Evolutionary conservation across 2,797 vertebrate species (phyloP), one percentile per base, ranked within the genome.

Genomic region (Schizopygopsis malacanthus): DNA sequence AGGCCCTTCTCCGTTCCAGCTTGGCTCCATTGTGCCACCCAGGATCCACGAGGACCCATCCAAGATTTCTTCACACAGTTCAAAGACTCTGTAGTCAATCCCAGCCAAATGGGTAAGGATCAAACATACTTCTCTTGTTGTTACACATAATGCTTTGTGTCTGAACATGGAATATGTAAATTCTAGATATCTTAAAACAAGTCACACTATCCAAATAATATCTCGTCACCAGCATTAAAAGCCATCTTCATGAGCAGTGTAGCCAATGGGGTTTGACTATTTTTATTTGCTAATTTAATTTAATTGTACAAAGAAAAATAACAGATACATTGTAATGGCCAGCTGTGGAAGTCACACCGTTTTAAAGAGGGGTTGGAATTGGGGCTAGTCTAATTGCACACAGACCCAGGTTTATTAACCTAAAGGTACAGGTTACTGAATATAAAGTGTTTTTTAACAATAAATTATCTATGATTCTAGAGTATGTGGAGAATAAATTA

Each of bases 81-180:
- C 67, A 67, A 2, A 85, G 65, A 50, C 67, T 71, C 67, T 25
- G 67, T 52, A 61, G 77, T 84, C 50, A 72, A n/a, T 85, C 76
- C 13, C 67, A 79, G 52, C 39, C 61, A 56, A 72, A 80, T 4
- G 2, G 67, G 83, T 85, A 79, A 84, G 59, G 12, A 45, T 50
- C 13, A 25, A 43, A 33, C 65, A 1, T 7, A 47, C 16, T 79
- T 45, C 8, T n/a, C 20, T 37, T 69, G 11, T 52, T 69, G 28
- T 39, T 37, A 52, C 28, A 25, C 43, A 52, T 69, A 16, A 69
- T 69, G 13, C 1, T 18, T 61, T 43, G 20, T 61, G 7, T 78
- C 47, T 75, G 47, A 22, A 37, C 16, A 37, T 15, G 28, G 15
- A 75, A 75, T 47, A 28, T 75, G 25, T 3, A 2, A 59, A 22